Evolutionary conservation across 2,797 vertebrate genomes (phyloP), one percentile per base, ranked within the genome.

Genomic region (Onychomys torridus): DNA sequence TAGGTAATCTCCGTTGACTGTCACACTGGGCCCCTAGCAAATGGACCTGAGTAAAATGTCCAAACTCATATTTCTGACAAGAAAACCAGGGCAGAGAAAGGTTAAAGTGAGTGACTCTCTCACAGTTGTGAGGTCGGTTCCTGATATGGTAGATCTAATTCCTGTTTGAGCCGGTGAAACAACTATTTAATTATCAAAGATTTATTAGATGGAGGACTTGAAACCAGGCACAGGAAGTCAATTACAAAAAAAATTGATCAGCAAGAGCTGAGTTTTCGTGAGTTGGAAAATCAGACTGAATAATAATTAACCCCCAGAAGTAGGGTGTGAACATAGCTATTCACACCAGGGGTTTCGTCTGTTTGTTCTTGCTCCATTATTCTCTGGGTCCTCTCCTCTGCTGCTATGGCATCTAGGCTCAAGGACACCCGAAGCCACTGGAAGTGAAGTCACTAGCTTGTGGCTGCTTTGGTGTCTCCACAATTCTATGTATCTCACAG

Each of bases 141-240:
- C 89, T 49, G 27, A 91, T 4, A 89, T 46, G 55, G 29, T 76
- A 49, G 46, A 63, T 89, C 23, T 93, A 92, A 94, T 89, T 95
- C 84, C 79, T 96, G 94, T 78, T 67, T 43, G 81, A 77, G 84
- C 76, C n/a, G 43, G 67, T 46, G 19, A 93, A 96, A 97, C 95
- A 59, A 91, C 43, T 91, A 75, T 75, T 97, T 96, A 96, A 96
- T 95, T 95, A 97, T 89, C 84, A 91, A 96, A 86, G 59, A 19
- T n/a, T 86, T 93, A 82, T 95, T 94, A 76, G 90, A 57, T 59
- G 37, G 92, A 73, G 79, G 61, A 89, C 65, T 89, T 78, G 75
- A 90, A 91, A 77, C 69, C 23, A 93, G 85, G 94, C 76, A 86
- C 19, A 89, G 88, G 88, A 97, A 93, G 95, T 96, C 61, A 49